These are phyloP conservation scores for Hippoglossus stenolepis DNA, from an alignment of 2,113 vertebrate genomes.

Conservation along the genomic window DNA sequence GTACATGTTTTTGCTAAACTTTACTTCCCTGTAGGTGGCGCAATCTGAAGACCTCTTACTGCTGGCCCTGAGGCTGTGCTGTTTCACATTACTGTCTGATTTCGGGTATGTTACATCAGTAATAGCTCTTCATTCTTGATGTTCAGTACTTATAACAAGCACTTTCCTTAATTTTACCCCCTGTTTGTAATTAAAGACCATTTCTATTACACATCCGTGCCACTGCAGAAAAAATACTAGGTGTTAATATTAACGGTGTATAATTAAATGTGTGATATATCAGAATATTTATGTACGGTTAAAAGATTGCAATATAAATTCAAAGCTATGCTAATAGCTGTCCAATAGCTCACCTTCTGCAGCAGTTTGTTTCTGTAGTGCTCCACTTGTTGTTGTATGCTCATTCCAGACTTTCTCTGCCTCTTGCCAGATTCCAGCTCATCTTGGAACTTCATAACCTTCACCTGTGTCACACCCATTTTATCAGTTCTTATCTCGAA, in stretches of 20 bases:
- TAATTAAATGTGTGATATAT: background rate
- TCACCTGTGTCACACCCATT: conserved; percentile 71
- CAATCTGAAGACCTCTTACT: conserved; percentile 14
- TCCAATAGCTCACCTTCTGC: conserved; percentile 76
- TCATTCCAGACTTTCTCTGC: conserved; percentile 78
- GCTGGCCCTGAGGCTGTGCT: background rate
- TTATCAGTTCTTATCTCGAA: too few relatives aligned
- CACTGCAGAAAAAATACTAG: background rate
- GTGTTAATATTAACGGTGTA: background rate
- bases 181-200: conserved; percentile 35
- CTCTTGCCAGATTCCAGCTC: conserved; percentile 85
- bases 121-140: background rate
- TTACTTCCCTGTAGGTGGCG: background rate
- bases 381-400: conserved; percentile 83
- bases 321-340: background rate
- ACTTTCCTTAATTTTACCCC: conserved; percentile 9
- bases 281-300: too few relatives aligned
- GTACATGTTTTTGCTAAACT: background rate
- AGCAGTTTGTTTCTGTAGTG: conserved; percentile 85
- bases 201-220: conserved; percentile 16
- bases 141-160: background rate
- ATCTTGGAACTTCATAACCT: conserved; percentile 86
- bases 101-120: background rate
- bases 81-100: background rate
- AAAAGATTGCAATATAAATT: background rate